phyloP scores from a whole-genome alignment of 1,140 invertebrate species.

The Brachionus rubens region DNA sequence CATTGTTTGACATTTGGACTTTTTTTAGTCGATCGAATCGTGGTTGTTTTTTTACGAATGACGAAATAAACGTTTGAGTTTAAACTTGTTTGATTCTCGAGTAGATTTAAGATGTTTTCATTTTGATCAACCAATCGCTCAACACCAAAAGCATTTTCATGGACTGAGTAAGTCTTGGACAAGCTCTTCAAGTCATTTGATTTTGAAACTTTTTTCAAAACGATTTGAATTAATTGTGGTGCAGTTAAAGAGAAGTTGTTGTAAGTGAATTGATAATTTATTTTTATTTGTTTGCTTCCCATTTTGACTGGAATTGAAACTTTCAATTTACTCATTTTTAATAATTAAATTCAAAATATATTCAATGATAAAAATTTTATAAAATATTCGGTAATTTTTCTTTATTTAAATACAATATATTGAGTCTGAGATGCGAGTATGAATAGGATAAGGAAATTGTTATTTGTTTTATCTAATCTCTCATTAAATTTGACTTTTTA shows the following conservation, averaged over 20 bases:
- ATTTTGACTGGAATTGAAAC: not conserved
- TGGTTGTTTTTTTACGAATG: not conserved
- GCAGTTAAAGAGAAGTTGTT: not conserved
- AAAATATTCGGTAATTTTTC: too few relatives aligned
- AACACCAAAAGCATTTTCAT: conserved; percentile 25
- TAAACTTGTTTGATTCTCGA: not conserved
- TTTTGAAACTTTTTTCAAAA: not conserved
- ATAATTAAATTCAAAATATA: not conserved
- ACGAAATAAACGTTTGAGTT: not conserved
- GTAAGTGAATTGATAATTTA: not conserved
- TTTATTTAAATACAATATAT: too few relatives aligned
- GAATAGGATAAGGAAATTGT: too few relatives aligned
- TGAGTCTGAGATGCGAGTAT: too few relatives aligned
- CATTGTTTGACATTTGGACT: not conserved
- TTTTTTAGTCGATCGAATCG: not conserved
- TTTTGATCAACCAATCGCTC: conserved; percentile 9
- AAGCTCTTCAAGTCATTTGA: not conserved
- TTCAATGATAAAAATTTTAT: too few relatives aligned
- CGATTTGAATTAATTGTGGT: not conserved
- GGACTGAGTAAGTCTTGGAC: not conserved
- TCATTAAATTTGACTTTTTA: too few relatives aligned
- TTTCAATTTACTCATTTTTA: conserved; percentile 15
- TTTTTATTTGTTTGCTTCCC: conserved; percentile 3
- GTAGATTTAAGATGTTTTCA: not conserved
- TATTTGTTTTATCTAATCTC: too few relatives aligned